These are phyloP conservation scores for Pogonophryne albipinna DNA, from an alignment of 2,797 vertebrate genomes.

Conservation along the genomic window DNA sequence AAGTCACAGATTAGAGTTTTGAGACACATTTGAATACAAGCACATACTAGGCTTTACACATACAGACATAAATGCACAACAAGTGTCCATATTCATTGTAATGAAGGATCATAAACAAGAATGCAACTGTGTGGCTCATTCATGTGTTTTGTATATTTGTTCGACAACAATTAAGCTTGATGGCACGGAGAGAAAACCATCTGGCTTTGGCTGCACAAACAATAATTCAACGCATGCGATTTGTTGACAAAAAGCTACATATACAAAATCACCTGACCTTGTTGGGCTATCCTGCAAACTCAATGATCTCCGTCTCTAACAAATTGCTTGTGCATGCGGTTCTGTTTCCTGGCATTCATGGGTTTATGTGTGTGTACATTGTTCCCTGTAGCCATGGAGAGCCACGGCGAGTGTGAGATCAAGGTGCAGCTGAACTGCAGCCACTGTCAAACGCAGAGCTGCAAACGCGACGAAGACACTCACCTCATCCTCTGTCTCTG, in stretches of 20 bases:
- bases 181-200: not conserved
- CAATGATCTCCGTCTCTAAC: not conserved
- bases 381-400: constrained; percentile 87
- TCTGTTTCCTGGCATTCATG: not conserved
- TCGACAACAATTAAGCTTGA: not conserved
- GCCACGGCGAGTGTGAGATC: constrained; percentile 92
- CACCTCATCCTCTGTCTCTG: constrained; percentile 88
- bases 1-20: not conserved
- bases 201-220: not conserved
- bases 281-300: not conserved
- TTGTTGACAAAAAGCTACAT: not conserved
- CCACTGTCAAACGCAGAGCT: constrained; percentile 92
- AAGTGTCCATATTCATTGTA: not conserved
- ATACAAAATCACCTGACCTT: not conserved
- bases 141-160: not conserved
- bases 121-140: not conserved
- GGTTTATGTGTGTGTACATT: constrained; percentile 10
- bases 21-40: not conserved
- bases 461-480: constrained; percentile 85
- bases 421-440: constrained; percentile 91
- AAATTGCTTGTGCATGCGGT: not conserved
- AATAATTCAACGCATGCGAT: not conserved
- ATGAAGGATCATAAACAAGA: not conserved
- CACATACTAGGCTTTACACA: not conserved
- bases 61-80: not conserved